phyloP scores from a whole-genome alignment of 2,113 vertebrate species.

The Tachycineta bicolor region DNA sequence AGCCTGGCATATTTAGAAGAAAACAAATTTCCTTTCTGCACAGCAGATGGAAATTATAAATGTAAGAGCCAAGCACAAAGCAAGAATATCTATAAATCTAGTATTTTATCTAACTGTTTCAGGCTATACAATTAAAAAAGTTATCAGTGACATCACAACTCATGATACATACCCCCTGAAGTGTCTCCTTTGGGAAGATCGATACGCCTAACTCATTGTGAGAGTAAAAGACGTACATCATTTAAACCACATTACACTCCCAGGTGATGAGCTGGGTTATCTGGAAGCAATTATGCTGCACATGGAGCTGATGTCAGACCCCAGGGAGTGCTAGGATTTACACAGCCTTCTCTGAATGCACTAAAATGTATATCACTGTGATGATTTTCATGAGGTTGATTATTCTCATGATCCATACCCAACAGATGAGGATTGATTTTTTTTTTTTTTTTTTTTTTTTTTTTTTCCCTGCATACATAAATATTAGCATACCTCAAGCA shows the following conservation, averaged over 20 bases:
- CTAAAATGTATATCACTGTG: background rate
- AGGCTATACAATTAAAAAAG: slow-evolving; percentile 37
- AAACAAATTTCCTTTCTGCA: slow-evolving; percentile 61
- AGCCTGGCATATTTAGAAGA: slow-evolving; percentile 8
- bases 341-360: background rate
- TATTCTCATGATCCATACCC: background rate
- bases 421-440: background rate
- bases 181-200: background rate
- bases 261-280: background rate
- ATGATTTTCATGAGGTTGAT: background rate
- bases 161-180: slow-evolving; percentile 1
- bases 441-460: background rate
- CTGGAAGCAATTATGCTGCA: background rate
- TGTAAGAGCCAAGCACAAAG: slow-evolving; percentile 17
- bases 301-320: background rate
- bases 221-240: background rate
- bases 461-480: background rate
- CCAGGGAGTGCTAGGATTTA: background rate
- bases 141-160: slow-evolving; percentile 22
- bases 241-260: background rate
- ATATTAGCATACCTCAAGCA: background rate
- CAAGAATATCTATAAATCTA: slow-evolving; percentile 20
- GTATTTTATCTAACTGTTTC: slow-evolving; percentile 27
- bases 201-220: background rate
- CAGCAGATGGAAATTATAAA: slow-evolving; percentile 48